Percentiles rank a stretch among this genome's conserved stretches.
phyloP scores from a whole-genome alignment of 2,113 vertebrate species.

The Pseudopipra pipra region DNA sequence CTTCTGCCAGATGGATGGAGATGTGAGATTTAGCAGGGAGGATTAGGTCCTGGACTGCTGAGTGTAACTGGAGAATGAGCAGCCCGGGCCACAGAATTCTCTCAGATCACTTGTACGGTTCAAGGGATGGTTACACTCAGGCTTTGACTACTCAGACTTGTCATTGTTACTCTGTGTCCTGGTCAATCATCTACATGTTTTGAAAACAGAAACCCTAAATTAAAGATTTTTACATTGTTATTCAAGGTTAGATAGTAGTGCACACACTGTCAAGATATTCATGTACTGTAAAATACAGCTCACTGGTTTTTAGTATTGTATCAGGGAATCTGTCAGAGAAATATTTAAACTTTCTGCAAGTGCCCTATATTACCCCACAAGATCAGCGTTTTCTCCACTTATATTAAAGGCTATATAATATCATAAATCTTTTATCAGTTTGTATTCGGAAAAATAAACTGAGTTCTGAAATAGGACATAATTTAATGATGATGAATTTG shows the following conservation, averaged over 20 bases:
- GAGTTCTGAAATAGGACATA: background rate
- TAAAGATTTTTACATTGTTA: background rate
- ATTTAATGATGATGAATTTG: background rate
- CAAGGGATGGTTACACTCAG: background rate
- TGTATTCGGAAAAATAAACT: background rate
- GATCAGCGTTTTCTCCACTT: background rate
- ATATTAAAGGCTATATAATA: background rate
- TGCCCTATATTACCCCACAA: background rate
- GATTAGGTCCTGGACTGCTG: background rate
- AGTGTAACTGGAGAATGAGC: background rate
- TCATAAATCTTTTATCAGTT: background rate
- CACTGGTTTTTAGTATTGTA: background rate
- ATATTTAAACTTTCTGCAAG: background rate
- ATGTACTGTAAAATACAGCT: background rate
- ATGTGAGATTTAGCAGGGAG: background rate
- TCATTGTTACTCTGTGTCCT: background rate
- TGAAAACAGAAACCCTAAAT: background rate
- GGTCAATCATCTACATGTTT: background rate
- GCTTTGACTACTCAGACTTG: rapidly evolving
- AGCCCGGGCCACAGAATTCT: background rate
- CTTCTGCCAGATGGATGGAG: background rate
- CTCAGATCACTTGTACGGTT: background rate
- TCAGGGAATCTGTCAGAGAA: background rate
- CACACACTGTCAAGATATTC: background rate
- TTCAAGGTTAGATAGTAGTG: background rate